Evolutionary conservation across 2,113 vertebrate species (phyloP).

Genomic region (Sarotherodon lohbergeri): DNA sequence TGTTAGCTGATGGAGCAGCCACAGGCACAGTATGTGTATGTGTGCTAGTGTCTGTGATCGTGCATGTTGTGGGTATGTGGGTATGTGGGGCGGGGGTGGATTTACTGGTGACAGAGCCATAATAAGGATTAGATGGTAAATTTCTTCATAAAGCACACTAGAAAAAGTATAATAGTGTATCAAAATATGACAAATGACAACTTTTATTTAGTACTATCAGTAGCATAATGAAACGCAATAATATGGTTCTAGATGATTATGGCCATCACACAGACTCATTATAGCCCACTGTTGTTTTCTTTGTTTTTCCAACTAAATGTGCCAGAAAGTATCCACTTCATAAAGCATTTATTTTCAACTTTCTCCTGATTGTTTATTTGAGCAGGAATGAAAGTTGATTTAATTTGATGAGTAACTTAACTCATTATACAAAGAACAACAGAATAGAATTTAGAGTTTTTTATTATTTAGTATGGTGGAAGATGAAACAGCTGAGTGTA

Average conservation of each 20-base stretch:
- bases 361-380: neutral
- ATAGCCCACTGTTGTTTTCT: neutral
- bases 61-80: neutral
- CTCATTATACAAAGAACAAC: neutral
- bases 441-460: neutral
- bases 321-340: neutral
- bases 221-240: neutral
- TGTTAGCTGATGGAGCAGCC: slow-evolving; percentile 14
- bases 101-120: neutral
- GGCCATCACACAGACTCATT: neutral
- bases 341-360: neutral
- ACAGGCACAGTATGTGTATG: neutral
- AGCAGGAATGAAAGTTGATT: neutral
- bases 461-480: neutral
- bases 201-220: neutral
- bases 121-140: neutral
- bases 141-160: neutral
- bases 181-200: neutral
- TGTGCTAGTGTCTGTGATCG: neutral
- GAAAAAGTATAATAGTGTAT: neutral
- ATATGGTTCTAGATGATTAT: neutral
- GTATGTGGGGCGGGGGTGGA: neutral
- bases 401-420: neutral
- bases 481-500: neutral
- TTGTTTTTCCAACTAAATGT: neutral